Conservation (phyloP, 2,113 vertebrate genomes). For the Ciconia maguari region DNA sequence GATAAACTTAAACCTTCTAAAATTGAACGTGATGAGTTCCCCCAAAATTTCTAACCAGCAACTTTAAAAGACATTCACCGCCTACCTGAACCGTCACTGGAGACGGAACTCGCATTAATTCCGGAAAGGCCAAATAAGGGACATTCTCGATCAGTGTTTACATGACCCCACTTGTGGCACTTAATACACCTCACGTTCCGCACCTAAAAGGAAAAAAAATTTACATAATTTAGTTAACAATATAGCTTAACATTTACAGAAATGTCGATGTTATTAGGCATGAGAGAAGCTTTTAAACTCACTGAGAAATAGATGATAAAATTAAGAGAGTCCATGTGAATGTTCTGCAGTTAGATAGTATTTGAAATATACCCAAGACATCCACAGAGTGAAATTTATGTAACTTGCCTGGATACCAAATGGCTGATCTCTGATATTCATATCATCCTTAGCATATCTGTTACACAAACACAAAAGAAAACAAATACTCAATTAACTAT, state of each 20-base stretch:
- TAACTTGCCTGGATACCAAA: conserved; percentile 96
- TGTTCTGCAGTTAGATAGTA: background rate
- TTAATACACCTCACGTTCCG: conserved; percentile 98
- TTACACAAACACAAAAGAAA: conserved; percentile 35
- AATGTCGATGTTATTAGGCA: background rate
- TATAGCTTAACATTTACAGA: background rate
- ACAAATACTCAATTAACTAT: background rate
- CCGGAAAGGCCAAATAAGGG: conserved; percentile 98
- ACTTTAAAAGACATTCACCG: background rate
- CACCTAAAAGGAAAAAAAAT: conserved; percentile 75
- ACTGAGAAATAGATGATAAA: background rate
- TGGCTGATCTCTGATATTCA: conserved; percentile 98
- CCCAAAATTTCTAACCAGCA: background rate
- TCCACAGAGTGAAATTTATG: conserved; percentile 29
- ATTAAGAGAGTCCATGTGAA: conserved; percentile 15
- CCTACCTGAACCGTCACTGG: conserved; percentile 89
- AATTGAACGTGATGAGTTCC: background rate
- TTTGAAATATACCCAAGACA: conserved; percentile 42
- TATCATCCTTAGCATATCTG: conserved; percentile 98
- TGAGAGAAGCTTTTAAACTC: background rate
- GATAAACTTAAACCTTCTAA: background rate
- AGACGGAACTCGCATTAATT: conserved; percentile 93
- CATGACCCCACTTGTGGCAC: conserved; percentile 98
- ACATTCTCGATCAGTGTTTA: conserved; percentile 97
- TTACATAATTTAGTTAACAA: background rate